A percentile compares a stretch with the other conserved stretches of the same genome.
Conservation (phyloP, 2,113 vertebrate genomes). For the Microcebus ravelobensis region DNA sequence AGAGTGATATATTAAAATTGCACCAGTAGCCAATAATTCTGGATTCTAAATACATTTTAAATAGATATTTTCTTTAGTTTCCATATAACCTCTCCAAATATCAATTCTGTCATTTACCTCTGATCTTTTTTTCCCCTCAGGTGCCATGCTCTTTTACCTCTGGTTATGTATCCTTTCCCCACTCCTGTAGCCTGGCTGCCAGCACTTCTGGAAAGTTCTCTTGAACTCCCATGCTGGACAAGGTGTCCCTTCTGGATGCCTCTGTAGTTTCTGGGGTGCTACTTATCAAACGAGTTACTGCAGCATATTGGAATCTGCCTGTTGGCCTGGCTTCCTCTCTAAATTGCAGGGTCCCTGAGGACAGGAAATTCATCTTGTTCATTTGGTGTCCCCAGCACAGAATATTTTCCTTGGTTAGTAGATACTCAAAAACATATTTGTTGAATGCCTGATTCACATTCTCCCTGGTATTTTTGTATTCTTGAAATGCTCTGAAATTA, state of each 20-base stretch:
- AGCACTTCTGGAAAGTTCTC: background rate
- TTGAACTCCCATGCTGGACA: background rate
- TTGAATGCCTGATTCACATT: background rate
- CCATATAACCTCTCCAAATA: background rate
- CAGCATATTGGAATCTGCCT: background rate
- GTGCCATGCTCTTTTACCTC: background rate
- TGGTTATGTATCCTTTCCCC: background rate
- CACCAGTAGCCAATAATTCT: background rate
- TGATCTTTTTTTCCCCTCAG: background rate
- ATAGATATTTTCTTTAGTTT: background rate
- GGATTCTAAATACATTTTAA: background rate
- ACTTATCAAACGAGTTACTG: background rate
- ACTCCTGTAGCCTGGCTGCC: background rate
- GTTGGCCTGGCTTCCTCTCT: background rate
- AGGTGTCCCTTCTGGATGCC: background rate
- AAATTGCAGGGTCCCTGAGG: background rate
- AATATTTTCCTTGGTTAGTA: background rate
- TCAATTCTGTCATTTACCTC: background rate
- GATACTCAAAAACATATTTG: background rate
- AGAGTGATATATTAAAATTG: background rate
- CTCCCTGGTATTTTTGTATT: background rate
- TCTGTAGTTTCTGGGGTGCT: background rate
- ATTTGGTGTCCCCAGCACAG: background rate
- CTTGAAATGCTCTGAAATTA: background rate
- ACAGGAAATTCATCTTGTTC: background rate